These are phyloP conservation scores for Pinctada fucata DNA, from an alignment of 2,888 invertebrate genomes.

Conservation along the genomic window DNA sequence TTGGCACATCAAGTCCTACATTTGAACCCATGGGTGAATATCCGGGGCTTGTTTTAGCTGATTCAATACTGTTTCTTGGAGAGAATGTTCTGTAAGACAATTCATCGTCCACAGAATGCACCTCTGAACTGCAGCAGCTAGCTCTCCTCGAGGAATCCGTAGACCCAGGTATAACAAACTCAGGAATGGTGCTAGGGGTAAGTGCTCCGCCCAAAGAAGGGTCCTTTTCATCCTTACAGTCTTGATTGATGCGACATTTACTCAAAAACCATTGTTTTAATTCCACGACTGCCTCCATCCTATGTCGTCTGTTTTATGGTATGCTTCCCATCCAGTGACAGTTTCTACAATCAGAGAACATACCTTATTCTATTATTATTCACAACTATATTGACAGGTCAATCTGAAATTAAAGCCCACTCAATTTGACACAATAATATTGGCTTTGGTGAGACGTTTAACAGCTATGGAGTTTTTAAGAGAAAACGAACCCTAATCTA, in stretches of 20 bases:
- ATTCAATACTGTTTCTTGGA: conserved; percentile 38
- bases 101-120: conserved; percentile 25
- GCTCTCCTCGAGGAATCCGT: conserved; percentile 63
- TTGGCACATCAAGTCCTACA: conserved; percentile 49
- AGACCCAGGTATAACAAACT: conserved; percentile 70
- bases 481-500: no score
- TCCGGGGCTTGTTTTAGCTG: conserved; percentile 53
- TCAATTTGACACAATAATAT: no score
- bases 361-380: no score
- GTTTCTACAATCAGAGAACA: no score
- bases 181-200: conserved; percentile 69
- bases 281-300: conserved; percentile 67
- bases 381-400: no score
- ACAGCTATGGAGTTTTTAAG: no score
- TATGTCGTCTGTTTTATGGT: neutral
- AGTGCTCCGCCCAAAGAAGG: conserved; percentile 46
- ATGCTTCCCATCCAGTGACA: no score
- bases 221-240: conserved; percentile 29
- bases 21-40: conserved; percentile 51
- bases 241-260: conserved; percentile 55
- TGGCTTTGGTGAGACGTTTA: no score
- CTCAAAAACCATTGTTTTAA: conserved; percentile 67
- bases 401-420: no score
- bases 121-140: conserved; percentile 37
- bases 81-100: conserved; percentile 16